Evolutionary conservation across 2,113 vertebrate species (phyloP).

Genomic region (Fulica atra): DNA sequence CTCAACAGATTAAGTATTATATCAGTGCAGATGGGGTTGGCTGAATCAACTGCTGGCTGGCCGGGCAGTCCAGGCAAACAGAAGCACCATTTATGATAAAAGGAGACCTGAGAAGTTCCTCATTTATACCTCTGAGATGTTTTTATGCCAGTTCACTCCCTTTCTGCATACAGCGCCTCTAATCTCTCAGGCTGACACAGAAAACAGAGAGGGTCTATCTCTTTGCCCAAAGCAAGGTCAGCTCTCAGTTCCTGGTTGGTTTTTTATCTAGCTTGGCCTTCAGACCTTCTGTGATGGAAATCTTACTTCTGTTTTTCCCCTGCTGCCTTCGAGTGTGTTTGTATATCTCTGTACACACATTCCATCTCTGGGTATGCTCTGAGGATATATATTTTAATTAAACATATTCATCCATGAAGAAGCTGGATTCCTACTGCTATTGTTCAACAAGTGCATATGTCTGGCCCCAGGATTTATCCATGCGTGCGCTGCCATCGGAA

Average conservation of each 20-base stretch:
- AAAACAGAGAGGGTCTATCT: not conserved
- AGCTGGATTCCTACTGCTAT: not conserved
- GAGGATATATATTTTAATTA: not conserved
- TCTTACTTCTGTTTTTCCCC: not conserved
- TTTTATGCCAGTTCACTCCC: not conserved
- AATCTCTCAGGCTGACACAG: not conserved
- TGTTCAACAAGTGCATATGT: not conserved
- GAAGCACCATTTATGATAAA: not conserved
- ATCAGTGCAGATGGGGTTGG: not conserved
- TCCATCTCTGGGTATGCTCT: not conserved
- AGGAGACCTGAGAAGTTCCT: not conserved
- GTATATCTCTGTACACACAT: not conserved
- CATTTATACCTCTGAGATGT: not conserved
- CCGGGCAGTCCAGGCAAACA: not conserved
- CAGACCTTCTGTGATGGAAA: not conserved
- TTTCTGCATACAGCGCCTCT: not conserved
- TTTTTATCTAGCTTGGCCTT: not conserved
- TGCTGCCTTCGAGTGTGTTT: not conserved
- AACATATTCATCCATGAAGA: not conserved
- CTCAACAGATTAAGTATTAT: not conserved
- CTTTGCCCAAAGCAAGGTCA: constrained; percentile 16
- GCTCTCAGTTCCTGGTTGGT: not conserved
- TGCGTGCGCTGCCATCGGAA: not conserved
- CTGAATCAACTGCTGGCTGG: not conserved
- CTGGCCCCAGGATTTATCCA: not conserved